Base-by-base conservation (phyloP, 2,797 vertebrate genomes). In the Streptopelia turtur region DNA sequence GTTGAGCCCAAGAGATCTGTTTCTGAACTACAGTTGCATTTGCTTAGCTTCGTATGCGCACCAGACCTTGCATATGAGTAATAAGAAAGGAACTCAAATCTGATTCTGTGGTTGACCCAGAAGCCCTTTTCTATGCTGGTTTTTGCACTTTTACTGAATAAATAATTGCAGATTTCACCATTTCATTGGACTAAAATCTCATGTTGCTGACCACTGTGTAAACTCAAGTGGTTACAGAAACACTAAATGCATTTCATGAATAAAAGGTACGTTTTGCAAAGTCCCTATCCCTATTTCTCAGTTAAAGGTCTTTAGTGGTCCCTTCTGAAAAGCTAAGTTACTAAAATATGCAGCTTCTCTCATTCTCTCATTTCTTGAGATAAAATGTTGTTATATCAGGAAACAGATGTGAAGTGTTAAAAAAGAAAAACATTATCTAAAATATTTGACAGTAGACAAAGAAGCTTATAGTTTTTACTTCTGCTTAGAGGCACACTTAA, bases 221-320 rank as follows among this genome's bases (percentile, higher is more conserved):
- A 87, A 2, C 12, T 61, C 22, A 59, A 61, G 21, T 43, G 16
- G 14, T 35, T 85, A 71, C 11, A 80, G 27, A 90, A 90, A 24
- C 2, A 69, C 28, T 57, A 83, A 60, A 64, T 45, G 63, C 1
- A 50, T 23, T 66, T 77, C 1, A 30, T 33, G 6, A 55, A 45
- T 33, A 74, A 83, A 52, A 24, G 6, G 3, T 7, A n/a, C 2
- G 1, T 39, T 83, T 31, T 0, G 0, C 45, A n/a, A 4, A 55
- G 15, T 16, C 82, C 39, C 27, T 77, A 56, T 13, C 11, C 4
- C 25, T 70, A 27, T 83, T 82, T 82, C 56, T 74, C 35, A 63
- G 25, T 31, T 47, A 35, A 11, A 65, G 2, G 11, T 75, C 35
- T 63, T 88, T 30, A 41, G 18, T 31, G 27, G 9, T 21, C n/a